Evolutionary conservation across 1,140 invertebrate genomes (phyloP), one percentile per base, ranked within the genome.

Genomic region (Limonius californicus): DNA sequence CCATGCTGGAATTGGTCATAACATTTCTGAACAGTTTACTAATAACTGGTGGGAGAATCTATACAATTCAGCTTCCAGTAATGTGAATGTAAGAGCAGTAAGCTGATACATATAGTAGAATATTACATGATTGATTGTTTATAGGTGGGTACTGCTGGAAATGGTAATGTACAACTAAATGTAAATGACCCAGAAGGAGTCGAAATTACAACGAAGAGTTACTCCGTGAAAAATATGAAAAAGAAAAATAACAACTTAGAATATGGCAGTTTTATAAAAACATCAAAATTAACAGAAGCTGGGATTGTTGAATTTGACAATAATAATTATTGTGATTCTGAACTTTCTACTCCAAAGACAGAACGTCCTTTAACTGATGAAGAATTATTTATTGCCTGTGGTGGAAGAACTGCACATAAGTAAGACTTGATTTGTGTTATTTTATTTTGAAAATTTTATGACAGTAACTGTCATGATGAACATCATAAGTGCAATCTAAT

Each of bases 11-110:
- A 72, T 95, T 47, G 92, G 91, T 0, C 87, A 89, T 71, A 84
- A 90, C 74, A 76, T 81, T 14, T 82, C 80, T 1, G 79, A 87
- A 18, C 85, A 89, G 63, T 90, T 88, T 69, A 89, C 85, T 16
- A 84, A 87, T 57, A 85, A 90, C 54, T 94, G 91, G 91, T 92
- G 91, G 90, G 86, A 89, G 69, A 81, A 83, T 50, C 77, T 88
- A 8, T 92, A 87, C 65, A 86, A 92, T 70, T 85, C 87, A 66
- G 88, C 90, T 27, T 81, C 87, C 8, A 81, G 77, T 39, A 91
- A 87, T 74, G 82, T 92, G 14, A 67, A 79, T 15, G 79, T 84
- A 15, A 67, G 62, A 42, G 21, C 21, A 30, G 0, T 23, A 32
- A n/a, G n/a, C n/a, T n/a, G n/a, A n/a, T n/a, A 23, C 16, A 32